Percentiles rank a stretch among this genome's conserved stretches.
Evolutionary conservation across 2,888 invertebrate genomes (phyloP).

Genomic region (Thecocarcelia acutangulata): DNA sequence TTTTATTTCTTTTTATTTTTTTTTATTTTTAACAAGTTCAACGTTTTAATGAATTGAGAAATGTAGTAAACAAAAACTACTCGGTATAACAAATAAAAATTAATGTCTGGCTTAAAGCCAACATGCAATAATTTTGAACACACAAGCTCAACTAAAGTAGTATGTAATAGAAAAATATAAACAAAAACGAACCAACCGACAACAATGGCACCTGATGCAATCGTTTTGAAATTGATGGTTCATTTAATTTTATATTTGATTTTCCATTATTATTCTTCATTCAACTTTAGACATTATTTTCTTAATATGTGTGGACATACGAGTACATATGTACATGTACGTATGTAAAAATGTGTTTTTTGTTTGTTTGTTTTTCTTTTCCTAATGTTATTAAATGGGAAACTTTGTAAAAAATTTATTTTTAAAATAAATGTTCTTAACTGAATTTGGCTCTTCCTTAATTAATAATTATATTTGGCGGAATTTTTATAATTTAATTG

Average conservation of each 20-base stretch:
- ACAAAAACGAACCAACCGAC: conserved; percentile 8
- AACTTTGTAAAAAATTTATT: not conserved
- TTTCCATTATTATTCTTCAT: conserved; percentile 42
- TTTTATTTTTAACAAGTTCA: conserved; percentile 62
- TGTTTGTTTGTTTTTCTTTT: too few species aligned
- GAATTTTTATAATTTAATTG: not conserved
- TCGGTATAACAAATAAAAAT: conserved; percentile 37
- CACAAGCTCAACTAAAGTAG: not conserved
- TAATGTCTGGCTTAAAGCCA: conserved; percentile 66
- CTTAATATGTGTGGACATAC: not conserved
- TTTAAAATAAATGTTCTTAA: not conserved
- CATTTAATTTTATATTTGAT: conserved; percentile 54
- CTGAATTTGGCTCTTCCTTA: not conserved
- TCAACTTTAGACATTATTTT: conserved; percentile 28
- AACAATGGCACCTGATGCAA: conserved; percentile 64
- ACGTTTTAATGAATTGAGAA: conserved; percentile 65
- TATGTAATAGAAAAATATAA: not conserved
- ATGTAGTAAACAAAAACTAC: conserved; percentile 44
- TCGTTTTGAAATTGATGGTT: conserved; percentile 60
- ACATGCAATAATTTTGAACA: conserved; percentile 51
- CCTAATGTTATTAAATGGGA: not conserved
- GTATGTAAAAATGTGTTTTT: too few species aligned
- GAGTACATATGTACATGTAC: too few species aligned
- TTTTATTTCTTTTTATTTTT: conserved; percentile 22
- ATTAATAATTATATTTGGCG: conserved; percentile 12